Evolutionary conservation across 2,888 invertebrate genomes (phyloP), one percentile per base, ranked within the genome.

Genomic region (Heliconius charithonia): DNA sequence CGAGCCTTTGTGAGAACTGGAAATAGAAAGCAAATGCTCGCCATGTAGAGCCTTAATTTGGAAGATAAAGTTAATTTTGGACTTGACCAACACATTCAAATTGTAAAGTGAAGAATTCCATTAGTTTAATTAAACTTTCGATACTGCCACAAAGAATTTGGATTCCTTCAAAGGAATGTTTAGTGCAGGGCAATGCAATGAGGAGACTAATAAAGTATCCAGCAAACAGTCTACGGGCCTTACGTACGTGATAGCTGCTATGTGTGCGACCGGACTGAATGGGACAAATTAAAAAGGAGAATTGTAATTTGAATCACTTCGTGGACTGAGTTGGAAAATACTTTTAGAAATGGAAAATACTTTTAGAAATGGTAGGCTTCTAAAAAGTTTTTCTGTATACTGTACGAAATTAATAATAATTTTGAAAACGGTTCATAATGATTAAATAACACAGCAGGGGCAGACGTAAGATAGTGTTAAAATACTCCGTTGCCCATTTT

Each of bases 131-230:
- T 72, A 72, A 59, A 59, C 13, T 72, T 72, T 72, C 72, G 59
- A 59, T 72, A 72, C 16, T 59, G 2, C 59, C 56, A 59, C 32
- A 72, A 32, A 72, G 32, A 56, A 72, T 32, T 71, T 59, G 13
- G 59, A 72, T 72, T 72, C 59, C 59, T 59, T 59, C 59, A n/a
- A 72, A 56, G 72, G 72, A 72, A 72, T 59, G 72, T 59, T 59
- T 37, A 59, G 59, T 59, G 74, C 63, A 74, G 63, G 27, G 63
- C 27, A 63, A 65, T 74, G 74, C 74, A 74, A 74, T 65, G 63
- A 74, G 63, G 12, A 74, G 63, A 74, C 63, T 74, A 74, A 74
- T 74, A 74, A 74, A 74, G 41, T 74, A 74, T 41, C 41, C 41
- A 74, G 63, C 63, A 74, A 74, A 41, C 62, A 65, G 41, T 45